Conservation (phyloP, 2,113 vertebrate species). For the Lamprologus speciosus region DNA sequence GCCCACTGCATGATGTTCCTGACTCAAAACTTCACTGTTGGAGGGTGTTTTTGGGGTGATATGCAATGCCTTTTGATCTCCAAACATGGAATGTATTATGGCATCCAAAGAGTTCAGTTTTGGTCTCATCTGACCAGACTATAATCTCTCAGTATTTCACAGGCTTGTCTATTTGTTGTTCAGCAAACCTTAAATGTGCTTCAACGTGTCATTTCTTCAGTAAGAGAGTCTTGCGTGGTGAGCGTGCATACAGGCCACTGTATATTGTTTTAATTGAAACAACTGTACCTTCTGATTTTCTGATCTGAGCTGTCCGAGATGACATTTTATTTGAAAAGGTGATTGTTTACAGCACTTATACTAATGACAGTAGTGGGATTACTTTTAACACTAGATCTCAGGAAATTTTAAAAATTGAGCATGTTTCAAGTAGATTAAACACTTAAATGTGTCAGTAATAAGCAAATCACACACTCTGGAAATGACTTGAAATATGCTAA, state of each 20-base stretch:
- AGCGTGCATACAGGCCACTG: neutral
- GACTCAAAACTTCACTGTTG: neutral
- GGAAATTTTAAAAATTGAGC: neutral
- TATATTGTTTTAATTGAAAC: neutral
- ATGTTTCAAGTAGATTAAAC: neutral
- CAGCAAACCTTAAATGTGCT: neutral
- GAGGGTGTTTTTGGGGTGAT: neutral
- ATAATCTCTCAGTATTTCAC: neutral
- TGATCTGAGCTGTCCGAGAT: neutral
- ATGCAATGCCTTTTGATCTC: neutral
- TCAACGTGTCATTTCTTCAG: neutral
- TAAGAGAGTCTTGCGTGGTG: neutral
- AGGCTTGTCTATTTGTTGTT: neutral
- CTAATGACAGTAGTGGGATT: neutral
- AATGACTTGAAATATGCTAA: neutral
- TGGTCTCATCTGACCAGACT: neutral
- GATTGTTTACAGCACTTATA: neutral
- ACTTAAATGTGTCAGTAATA: neutral
- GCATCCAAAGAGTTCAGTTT: neutral
- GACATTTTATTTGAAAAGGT: neutral
- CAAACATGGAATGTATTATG: neutral
- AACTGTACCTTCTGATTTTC: neutral
- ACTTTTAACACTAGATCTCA: neutral
- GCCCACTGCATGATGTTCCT: neutral
- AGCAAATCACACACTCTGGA: neutral